phyloP scores from a whole-genome alignment of 2,113 vertebrate species.

The Catharus minimus region DNA sequence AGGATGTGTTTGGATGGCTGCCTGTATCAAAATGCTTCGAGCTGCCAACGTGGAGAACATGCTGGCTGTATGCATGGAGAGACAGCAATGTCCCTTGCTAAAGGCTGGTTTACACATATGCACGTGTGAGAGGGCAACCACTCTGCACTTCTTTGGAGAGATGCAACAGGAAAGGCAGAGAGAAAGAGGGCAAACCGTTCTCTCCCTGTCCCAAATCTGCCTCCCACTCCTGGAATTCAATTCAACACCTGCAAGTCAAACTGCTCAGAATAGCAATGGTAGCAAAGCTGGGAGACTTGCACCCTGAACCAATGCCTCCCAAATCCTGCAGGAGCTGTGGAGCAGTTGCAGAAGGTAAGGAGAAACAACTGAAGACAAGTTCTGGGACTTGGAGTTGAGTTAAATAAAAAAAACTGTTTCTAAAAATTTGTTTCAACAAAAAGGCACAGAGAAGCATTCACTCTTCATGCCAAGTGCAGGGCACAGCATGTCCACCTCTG shows the following conservation, averaged over 20 bases:
- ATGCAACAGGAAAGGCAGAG: neutral
- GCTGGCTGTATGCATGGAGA: accelerated
- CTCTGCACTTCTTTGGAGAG: neutral
- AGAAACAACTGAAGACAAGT: neutral
- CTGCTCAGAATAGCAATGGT: neutral
- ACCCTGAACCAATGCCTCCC: neutral
- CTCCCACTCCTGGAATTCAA: neutral
- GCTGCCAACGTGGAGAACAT: neutral
- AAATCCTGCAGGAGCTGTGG: neutral
- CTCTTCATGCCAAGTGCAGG: neutral
- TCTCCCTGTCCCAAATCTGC: neutral
- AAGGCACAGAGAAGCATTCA: conserved; percentile 43
- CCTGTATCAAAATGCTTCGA: neutral
- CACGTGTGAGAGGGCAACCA: neutral
- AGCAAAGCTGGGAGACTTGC: neutral
- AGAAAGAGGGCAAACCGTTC: conserved; percentile 8
- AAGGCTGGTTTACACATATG: neutral
- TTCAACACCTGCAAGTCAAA: conserved; percentile 8
- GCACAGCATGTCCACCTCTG: neutral
- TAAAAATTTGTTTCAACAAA: neutral
- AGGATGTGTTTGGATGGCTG: neutral
- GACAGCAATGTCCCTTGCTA: neutral
- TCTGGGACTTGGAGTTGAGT: neutral
- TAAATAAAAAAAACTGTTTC: neutral
- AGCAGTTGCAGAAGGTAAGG: neutral